Evolutionary conservation across 2,888 invertebrate species (phyloP), one percentile per base, ranked within the genome.

Genomic region (Drosophila limbata): DNA sequence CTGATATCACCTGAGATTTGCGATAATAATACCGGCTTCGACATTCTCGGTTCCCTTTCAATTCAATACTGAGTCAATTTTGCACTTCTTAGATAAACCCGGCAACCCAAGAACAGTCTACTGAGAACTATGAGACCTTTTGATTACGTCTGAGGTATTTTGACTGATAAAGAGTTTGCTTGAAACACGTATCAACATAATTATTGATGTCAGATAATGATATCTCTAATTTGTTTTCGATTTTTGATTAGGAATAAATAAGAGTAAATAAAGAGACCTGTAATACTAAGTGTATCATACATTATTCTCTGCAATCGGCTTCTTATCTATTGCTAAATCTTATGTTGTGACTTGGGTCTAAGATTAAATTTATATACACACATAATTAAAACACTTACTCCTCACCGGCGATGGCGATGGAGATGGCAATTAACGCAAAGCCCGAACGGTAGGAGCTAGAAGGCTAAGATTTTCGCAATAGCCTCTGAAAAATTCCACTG

Each of bases 1-100:
- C 42, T 40, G 8, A 28, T 31, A 31, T 75, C 66, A 25, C 39
- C 59, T n/a, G 84, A 82, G 13, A 63, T 33, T 57, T 82, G 81
- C 13, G 62, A 64, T 1, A 55, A 0, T 9, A 83, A 42, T 15
- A 33, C 21, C 15, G 56, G 50, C 1, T 31, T 63, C n/a, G 68
- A 69, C 81, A 82, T 82, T 28, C 51, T 77, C 6, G 40, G 13
- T 59, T 4, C 11, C 2, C 56, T 63, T 44, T 44, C 42, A 44
- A 50, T 21, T 50, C 42, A 40, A 21, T 75, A 81, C 66, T 81
- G 53, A 40, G 4, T 45, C 1, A 60, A 10, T 45, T 15, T 8
- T 9, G 10, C 33, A 25, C 13, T 25, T 44, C 13, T 52, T 8
- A 5, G 17, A 50, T 45, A 47, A 44, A 21, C 33, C n/a, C 28